Conservation (phyloP, 53 echinoderm and acorn worm species). For the Hippasteria phrygiana region DNA sequence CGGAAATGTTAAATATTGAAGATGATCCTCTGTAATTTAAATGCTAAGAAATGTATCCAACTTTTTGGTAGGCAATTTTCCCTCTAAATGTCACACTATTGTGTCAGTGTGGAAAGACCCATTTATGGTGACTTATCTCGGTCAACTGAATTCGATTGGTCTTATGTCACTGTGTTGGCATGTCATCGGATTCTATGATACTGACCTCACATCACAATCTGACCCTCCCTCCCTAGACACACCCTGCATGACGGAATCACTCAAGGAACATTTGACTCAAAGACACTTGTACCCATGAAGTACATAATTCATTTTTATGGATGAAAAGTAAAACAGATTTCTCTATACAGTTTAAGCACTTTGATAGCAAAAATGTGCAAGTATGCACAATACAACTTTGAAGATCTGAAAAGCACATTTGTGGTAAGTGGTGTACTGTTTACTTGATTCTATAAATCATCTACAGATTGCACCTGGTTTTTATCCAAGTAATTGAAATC, state of each 20-base stretch:
- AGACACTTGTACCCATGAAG: background rate
- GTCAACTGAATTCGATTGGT: too few relatives aligned
- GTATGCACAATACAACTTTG: background rate
- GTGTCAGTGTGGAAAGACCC: too few relatives aligned
- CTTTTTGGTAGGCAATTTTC: too few relatives aligned
- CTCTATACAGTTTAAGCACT: background rate
- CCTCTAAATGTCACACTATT: too few relatives aligned
- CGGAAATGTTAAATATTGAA: too few relatives aligned
- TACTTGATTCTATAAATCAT: background rate
- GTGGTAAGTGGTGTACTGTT: background rate
- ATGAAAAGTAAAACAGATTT: background rate
- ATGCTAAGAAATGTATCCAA: too few relatives aligned
- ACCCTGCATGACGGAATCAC: background rate
- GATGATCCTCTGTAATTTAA: too few relatives aligned
- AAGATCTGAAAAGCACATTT: background rate
- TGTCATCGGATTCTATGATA: background rate
- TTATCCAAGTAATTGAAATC: too few relatives aligned
- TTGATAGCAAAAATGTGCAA: background rate
- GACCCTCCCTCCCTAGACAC: background rate
- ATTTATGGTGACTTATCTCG: too few relatives aligned
- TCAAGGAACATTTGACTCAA: background rate
- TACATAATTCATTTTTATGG: slow-evolving; percentile 3
- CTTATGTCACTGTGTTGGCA: too few relatives aligned
- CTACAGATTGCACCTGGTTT: too few relatives aligned
- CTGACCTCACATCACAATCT: background rate